phyloP scores from a whole-genome alignment of 2,113 vertebrate species.

The Charina bottae region DNA sequence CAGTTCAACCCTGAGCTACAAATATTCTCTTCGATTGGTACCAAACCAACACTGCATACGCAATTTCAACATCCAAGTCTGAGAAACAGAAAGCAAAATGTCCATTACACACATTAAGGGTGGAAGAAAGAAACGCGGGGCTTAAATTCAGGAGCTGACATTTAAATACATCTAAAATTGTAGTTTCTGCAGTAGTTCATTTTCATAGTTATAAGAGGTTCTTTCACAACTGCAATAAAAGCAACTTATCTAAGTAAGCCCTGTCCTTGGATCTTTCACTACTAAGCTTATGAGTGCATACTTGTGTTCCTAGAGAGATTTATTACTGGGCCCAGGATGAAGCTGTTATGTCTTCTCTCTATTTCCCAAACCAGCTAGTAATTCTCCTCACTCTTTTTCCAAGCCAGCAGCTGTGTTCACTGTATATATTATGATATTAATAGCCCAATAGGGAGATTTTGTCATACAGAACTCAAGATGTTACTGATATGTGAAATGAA shows the following conservation, averaged over 20 bases:
- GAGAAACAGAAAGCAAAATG: background rate
- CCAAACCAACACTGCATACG: background rate
- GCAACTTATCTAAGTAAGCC: background rate
- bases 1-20: no score
- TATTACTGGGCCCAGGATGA: background rate
- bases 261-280: background rate
- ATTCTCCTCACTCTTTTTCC: background rate
- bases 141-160: background rate
- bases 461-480: background rate
- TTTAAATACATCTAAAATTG: background rate
- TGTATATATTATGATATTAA: background rate
- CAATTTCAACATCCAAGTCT: background rate
- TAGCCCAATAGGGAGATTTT: slow-evolving; percentile 3
- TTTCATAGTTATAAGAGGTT: background rate
- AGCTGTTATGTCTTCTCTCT: background rate
- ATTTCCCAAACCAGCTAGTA: slow-evolving; percentile 4
- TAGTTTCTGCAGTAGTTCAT: background rate
- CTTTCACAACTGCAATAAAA: background rate
- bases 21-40: no score
- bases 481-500: slow-evolving; percentile 17
- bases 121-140: background rate
- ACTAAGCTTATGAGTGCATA: background rate
- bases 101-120: background rate
- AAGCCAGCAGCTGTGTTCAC: background rate
- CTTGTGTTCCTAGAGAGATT: background rate